phyloP scores from a whole-genome alignment of 64 coral and sea anemone species.

The Actinia equina region DNA sequence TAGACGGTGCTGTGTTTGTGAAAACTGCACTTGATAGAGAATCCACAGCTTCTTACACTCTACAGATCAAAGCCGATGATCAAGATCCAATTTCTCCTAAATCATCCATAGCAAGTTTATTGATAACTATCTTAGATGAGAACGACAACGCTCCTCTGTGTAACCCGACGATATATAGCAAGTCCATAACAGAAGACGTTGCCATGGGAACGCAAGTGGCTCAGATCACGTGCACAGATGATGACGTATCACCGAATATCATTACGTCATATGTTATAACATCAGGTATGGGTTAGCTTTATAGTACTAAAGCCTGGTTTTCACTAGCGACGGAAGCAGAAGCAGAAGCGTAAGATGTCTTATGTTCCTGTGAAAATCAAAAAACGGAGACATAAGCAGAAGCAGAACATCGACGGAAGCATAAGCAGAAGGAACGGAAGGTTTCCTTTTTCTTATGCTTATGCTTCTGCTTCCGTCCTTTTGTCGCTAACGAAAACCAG shows the following conservation, averaged over 20 bases:
- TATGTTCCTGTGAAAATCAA: too few species aligned
- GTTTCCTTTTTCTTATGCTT: too few species aligned
- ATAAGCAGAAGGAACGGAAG: too few species aligned
- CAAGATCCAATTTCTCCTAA: conserved; percentile 58
- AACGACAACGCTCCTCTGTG: conserved; percentile 46
- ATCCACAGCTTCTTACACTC: conserved; percentile 36
- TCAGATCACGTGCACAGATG: conserved; percentile 41
- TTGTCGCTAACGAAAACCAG: too few species aligned
- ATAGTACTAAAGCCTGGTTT: too few species aligned
- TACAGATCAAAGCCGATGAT: conserved; percentile 43
- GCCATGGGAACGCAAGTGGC: conserved; percentile 34
- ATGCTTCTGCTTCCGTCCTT: too few species aligned
- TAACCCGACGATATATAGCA: conserved; percentile 25
- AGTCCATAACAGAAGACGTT: conserved; percentile 22
- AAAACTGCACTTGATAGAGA: conserved; percentile 46
- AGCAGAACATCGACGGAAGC: too few species aligned
- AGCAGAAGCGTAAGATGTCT: too few species aligned
- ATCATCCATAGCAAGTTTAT: conserved; percentile 38
- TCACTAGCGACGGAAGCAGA: too few species aligned
- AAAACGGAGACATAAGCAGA: too few species aligned
- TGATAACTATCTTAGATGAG: conserved; percentile 28
- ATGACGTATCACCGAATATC: conserved; percentile 31
- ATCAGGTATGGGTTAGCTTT: neutral
- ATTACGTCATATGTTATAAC: conserved; percentile 35
- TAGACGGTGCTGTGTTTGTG: conserved; percentile 42